Percentiles rank a stretch among this genome's conserved stretches.
Evolutionary conservation across 2,888 invertebrate species (phyloP).

Genomic region (Plebejus anna): DNA sequence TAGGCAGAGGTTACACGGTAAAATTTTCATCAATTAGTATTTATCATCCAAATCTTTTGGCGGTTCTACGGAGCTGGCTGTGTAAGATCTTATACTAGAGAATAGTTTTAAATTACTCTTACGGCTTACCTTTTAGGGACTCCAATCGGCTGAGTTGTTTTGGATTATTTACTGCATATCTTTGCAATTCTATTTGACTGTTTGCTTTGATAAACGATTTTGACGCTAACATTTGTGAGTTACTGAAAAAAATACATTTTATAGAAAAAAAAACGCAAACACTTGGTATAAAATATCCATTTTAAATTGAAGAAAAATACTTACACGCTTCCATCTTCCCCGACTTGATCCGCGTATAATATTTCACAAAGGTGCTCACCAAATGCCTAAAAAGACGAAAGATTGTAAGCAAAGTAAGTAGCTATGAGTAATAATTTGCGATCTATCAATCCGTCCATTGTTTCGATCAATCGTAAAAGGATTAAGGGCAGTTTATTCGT

Average conservation of each 20-base stretch:
- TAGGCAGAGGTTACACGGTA: too few species aligned
- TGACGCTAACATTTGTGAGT: conserved; percentile 86
- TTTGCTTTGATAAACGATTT: conserved; percentile 95
- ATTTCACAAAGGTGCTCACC: conserved; percentile 70
- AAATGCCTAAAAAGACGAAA: conserved; percentile 53
- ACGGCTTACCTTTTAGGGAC: conserved; percentile 68
- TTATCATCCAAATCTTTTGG: too few species aligned
- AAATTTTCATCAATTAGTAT: too few species aligned
- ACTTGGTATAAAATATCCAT: neutral
- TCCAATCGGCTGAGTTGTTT: conserved; percentile 82
- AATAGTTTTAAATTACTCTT: conserved; percentile 30
- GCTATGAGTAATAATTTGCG: too few species aligned
- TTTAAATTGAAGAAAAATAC: conserved; percentile 32
- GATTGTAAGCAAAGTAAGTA: too few species aligned
- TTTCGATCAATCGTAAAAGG: too few species aligned
- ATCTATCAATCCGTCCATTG: too few species aligned
- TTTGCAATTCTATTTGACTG: conserved; percentile 88
- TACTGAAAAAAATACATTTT: conserved; percentile 51
- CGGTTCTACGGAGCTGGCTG: too few species aligned
- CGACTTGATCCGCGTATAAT: conserved; percentile 68
- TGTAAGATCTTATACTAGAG: neutral
- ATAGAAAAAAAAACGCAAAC: neutral
- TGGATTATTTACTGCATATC: conserved; percentile 73
- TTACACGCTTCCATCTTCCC: conserved; percentile 62
- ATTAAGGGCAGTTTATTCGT: too few species aligned